A percentile compares a stretch with the other conserved stretches of the same genome.
phyloP scores from a whole-genome alignment of 1,140 invertebrate genomes.

The Alviniconcha marisindica region DNA sequence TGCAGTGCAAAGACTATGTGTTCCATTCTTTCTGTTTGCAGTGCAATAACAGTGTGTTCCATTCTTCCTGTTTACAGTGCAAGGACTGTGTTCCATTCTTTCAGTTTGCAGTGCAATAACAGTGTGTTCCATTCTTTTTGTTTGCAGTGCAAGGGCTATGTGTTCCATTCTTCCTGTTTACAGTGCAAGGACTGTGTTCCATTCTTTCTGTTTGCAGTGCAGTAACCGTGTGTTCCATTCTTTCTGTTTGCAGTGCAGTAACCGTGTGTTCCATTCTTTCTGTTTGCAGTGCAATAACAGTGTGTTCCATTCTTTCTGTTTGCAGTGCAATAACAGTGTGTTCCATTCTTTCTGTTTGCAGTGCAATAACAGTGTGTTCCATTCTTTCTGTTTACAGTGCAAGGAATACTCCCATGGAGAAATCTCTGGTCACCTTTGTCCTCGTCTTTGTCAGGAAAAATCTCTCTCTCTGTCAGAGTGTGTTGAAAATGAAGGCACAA shows the following conservation, averaged over 20 bases:
- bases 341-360: background rate
- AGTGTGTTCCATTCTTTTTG: too few species aligned
- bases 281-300: constrained; percentile 23
- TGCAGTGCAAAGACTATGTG: constrained; percentile 32
- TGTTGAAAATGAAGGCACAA: constrained; percentile 2
- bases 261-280: too few species aligned
- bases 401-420: constrained; percentile 16
- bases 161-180: background rate
- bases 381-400: background rate
- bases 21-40: background rate
- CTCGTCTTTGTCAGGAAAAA: constrained; percentile 12
- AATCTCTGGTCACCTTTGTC: constrained; percentile 21
- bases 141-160: constrained; percentile 30
- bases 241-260: background rate
- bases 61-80: background rate
- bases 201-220: background rate
- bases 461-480: constrained; percentile 19
- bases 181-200: too few species aligned
- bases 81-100: background rate
- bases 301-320: background rate
- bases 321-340: too few species aligned
- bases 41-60: too few species aligned
- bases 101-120: background rate
- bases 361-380: too few species aligned
- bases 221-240: too few species aligned